Evolutionary conservation across 2,888 invertebrate species (phyloP).

Genomic region (Furcula furcula): DNA sequence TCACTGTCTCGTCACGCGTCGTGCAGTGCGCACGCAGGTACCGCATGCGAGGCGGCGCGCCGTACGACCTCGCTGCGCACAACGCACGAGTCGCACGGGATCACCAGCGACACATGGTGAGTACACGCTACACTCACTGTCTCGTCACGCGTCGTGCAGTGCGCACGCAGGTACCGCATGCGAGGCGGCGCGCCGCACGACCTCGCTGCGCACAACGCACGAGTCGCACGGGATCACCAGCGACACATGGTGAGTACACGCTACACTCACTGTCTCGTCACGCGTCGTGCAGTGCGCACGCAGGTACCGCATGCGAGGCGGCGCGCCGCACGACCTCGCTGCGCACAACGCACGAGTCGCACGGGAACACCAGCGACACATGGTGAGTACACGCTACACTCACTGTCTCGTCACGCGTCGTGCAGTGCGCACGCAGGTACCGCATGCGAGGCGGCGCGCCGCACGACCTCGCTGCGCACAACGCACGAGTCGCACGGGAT

Average conservation of each 20-base stretch:
- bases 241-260: constrained; percentile 52
- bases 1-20: too few species aligned
- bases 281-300: constrained; percentile 86
- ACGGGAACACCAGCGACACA: constrained; percentile 40
- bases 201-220: constrained; percentile 94
- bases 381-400: too few species aligned
- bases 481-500: constrained; percentile 87
- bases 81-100: constrained; percentile 89
- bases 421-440: constrained; percentile 87
- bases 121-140: too few species aligned
- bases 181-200: constrained; percentile 88
- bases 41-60: constrained; percentile 86
- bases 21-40: constrained; percentile 88
- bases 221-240: constrained; percentile 80
- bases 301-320: constrained; percentile 88
- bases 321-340: constrained; percentile 90
- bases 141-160: too few species aligned
- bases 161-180: constrained; percentile 89
- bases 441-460: constrained; percentile 87
- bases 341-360: constrained; percentile 93
- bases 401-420: too few species aligned
- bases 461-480: constrained; percentile 93
- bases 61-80: constrained; percentile 93
- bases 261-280: too few species aligned
- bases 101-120: constrained; percentile 43